phyloP scores from a whole-genome alignment of 2,113 vertebrate species.

The Catharus minimus region DNA sequence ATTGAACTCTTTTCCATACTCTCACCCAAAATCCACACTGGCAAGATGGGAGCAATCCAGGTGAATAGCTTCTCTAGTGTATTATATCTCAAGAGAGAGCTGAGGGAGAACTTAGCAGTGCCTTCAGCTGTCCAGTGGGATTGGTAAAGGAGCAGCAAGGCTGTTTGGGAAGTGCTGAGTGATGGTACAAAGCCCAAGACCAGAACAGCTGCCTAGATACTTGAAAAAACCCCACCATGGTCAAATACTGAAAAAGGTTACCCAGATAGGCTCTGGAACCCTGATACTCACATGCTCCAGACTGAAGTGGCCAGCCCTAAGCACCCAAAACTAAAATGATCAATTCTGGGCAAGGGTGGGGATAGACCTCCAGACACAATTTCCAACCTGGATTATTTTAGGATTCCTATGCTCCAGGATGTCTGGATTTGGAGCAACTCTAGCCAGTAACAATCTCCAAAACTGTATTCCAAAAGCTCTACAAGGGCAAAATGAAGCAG shows the following conservation, averaged over 20 bases:
- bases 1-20: not conserved
- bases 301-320: not conserved
- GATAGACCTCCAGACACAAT: not conserved
- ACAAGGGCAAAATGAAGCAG: not conserved
- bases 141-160: not conserved
- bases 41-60: rapidly evolving
- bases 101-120: too few relatives aligned
- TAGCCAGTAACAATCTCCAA: not conserved
- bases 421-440: not conserved
- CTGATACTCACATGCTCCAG: not conserved
- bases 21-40: rapidly evolving
- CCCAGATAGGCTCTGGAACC: not conserved
- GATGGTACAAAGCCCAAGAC: not conserved
- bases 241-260: not conserved
- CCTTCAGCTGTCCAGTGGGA: not conserved
- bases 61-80: not conserved
- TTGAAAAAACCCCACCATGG: too few relatives aligned
- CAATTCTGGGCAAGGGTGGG: not conserved
- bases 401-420: not conserved
- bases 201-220: not conserved
- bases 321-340: not conserved
- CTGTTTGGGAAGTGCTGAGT: not conserved
- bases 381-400: not conserved
- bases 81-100: not conserved
- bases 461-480: not conserved